Conservation (phyloP, 2,888 invertebrate species). For the Agrilus mali region DNA sequence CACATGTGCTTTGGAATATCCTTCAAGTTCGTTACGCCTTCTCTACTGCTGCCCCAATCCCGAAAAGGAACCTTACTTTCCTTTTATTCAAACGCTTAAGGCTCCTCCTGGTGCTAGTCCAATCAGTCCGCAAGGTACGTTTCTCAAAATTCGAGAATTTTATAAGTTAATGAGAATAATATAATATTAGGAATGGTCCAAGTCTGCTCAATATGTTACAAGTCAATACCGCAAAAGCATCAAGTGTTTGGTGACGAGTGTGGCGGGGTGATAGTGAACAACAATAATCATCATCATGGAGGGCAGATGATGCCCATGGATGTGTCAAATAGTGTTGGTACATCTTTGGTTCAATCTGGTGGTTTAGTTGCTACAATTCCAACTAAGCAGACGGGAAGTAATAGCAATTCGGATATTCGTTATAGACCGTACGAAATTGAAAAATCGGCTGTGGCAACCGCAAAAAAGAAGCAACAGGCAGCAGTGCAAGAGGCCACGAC, state of each 20-base stretch:
- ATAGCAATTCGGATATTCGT: conserved; percentile 41
- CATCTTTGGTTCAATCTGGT: conserved; percentile 33
- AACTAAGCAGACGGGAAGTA: conserved; percentile 42
- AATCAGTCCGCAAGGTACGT: conserved; percentile 70
- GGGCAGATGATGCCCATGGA: conserved; percentile 26
- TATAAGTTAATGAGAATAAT: no score
- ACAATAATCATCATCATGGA: conserved; percentile 18
- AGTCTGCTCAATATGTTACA: conserved; percentile 79
- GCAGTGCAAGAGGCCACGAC: conserved; percentile 19
- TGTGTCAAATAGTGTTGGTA: conserved; percentile 26
- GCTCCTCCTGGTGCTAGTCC: conserved; percentile 77
- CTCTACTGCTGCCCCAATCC: conserved; percentile 76
- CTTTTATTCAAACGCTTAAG: conserved; percentile 71
- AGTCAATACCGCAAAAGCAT: conserved; percentile 65
- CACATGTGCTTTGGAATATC: conserved; percentile 73
- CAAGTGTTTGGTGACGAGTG: conserved; percentile 47
- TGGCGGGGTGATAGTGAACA: conserved; percentile 19
- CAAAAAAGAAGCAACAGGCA: conserved; percentile 36
- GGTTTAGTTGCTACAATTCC: conserved; percentile 15
- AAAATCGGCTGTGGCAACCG: conserved; percentile 32
- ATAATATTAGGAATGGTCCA: conserved; percentile 49
- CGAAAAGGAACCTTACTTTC: conserved; percentile 80
- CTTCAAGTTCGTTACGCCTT: conserved; percentile 66
- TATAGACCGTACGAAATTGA: conserved; percentile 48
- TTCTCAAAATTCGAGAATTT: background rate